Evolutionary conservation across 1,140 invertebrate species (phyloP).

Genomic region (Drosophila insularis): DNA sequence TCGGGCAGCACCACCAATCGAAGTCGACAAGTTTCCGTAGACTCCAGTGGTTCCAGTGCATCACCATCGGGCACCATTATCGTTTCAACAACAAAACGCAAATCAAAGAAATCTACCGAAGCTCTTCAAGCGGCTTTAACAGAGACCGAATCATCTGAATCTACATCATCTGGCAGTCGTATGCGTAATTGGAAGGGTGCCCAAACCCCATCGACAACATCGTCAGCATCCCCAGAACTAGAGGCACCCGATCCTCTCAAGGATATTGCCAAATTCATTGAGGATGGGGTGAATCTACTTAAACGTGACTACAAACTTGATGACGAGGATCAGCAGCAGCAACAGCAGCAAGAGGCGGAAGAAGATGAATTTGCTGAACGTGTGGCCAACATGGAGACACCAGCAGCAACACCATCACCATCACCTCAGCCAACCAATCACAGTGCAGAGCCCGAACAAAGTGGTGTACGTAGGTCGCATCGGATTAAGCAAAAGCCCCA

Average conservation of each 20-base stretch:
- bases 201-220: slow-evolving; percentile 2
- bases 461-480: slow-evolving; percentile 67
- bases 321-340: slow-evolving; percentile 40
- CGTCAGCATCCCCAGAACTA: slow-evolving; percentile 23
- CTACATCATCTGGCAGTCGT: slow-evolving; percentile 35
- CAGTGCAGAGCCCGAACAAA: neutral
- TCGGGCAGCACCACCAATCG: neutral
- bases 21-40: slow-evolving; percentile 30
- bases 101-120: slow-evolving; percentile 16
- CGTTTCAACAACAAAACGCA: slow-evolving; percentile 9
- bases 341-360: neutral
- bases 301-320: slow-evolving; percentile 69
- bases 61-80: neutral
- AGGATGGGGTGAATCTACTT: slow-evolving; percentile 72
- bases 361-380: slow-evolving; percentile 48
- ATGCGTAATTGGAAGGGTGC: slow-evolving; percentile 14
- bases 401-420: slow-evolving; percentile 34
- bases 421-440: slow-evolving; percentile 42
- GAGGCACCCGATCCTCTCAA: slow-evolving; percentile 59
- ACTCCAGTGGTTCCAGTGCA: slow-evolving; percentile 40
- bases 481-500: slow-evolving; percentile 75
- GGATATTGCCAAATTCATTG: slow-evolving; percentile 79
- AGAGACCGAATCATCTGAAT: slow-evolving; percentile 37
- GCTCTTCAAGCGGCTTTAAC: slow-evolving; percentile 19
- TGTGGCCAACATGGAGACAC: slow-evolving; percentile 57